These are phyloP conservation scores for Sebastes cheni DNA, from an alignment of 2,797 vertebrate species.

Conservation along the genomic window DNA sequence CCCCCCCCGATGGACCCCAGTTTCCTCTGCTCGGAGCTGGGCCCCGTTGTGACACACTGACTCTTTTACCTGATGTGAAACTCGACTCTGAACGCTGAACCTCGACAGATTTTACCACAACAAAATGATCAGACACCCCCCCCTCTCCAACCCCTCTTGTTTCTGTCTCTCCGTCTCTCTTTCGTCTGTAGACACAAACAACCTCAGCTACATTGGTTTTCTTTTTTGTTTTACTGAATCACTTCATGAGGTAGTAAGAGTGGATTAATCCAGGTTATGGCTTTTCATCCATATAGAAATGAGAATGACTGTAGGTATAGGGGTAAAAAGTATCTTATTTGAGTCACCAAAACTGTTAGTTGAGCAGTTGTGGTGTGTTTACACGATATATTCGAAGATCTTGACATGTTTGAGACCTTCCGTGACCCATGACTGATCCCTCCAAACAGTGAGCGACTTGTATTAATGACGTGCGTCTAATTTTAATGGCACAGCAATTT, in stretches of 20 bases:
- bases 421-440: neutral
- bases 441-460: neutral
- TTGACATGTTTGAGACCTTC: neutral
- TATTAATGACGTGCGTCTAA: neutral
- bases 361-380: neutral
- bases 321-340: neutral
- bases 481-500: slow-evolving; percentile 33
- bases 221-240: slow-evolving; percentile 10
- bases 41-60: slow-evolving; percentile 53
- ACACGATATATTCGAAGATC: neutral
- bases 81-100: slow-evolving; percentile 15
- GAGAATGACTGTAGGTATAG: neutral
- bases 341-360: neutral
- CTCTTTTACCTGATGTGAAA: slow-evolving; percentile 68
- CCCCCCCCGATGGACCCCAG: neutral
- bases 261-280: slow-evolving; percentile 52
- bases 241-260: slow-evolving; percentile 77
- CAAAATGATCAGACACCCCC: slow-evolving; percentile 2
- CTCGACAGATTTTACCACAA: slow-evolving; percentile 49
- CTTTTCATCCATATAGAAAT: slow-evolving; percentile 56
- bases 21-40: slow-evolving; percentile 37
- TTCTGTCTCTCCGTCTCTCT: slow-evolving; percentile 18
- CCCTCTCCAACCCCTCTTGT: neutral
- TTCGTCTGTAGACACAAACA: slow-evolving; percentile 37
- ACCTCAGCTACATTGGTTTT: slow-evolving; percentile 26